These are phyloP conservation scores for Falco naumanni DNA, from an alignment of 2,797 vertebrate species.

Conservation along the genomic window DNA sequence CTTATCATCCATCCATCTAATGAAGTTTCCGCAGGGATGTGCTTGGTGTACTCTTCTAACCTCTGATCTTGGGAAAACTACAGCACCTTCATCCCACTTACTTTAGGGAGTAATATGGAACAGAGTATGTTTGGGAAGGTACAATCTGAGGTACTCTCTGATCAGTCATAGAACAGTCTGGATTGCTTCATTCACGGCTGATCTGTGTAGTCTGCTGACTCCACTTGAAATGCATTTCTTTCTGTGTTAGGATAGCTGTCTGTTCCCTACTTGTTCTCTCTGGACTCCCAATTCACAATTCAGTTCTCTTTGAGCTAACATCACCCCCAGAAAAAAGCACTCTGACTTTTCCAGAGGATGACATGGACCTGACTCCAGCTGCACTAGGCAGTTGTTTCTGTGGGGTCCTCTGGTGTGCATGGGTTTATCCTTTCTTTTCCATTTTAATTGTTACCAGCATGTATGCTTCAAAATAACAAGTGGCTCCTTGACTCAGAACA, in stretches of 20 bases:
- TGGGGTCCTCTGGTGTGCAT: not conserved
- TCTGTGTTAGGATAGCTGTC: not conserved
- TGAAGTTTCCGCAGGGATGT: not conserved
- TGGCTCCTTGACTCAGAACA: not conserved
- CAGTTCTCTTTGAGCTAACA: not conserved
- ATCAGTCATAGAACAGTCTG: not conserved
- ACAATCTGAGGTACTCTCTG: not conserved
- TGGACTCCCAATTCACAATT: not conserved
- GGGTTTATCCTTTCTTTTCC: not conserved
- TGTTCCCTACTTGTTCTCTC: not conserved
- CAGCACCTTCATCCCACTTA: not conserved
- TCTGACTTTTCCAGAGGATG: not conserved
- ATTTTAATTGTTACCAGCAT: not conserved
- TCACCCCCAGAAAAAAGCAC: not conserved
- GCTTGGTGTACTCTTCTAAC: not conserved
- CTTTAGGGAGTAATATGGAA: not conserved
- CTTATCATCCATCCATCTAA: not conserved
- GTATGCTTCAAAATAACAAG: not conserved
- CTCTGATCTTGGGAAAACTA: not conserved
- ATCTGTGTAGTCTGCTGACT: not conserved
- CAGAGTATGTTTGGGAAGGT: not conserved
- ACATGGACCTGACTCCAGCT: not conserved
- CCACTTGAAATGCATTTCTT: not conserved
- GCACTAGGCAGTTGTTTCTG: not conserved
- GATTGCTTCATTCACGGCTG: not conserved